Evolutionary conservation across 2,888 invertebrate genomes (phyloP).

Genomic region (Dynastes tityus): DNA sequence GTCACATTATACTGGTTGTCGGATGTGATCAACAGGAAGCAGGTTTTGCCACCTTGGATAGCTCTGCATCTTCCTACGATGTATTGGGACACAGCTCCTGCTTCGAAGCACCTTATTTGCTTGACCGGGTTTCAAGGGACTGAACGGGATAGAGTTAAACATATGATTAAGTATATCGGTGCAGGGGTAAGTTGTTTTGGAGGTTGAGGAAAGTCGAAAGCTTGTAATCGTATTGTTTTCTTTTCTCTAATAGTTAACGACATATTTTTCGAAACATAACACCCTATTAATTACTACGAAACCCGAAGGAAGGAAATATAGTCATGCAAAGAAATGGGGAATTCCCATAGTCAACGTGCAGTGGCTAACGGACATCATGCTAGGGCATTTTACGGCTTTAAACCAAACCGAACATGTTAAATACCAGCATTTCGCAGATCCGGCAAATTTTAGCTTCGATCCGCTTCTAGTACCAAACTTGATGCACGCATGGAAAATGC

Average conservation of each 20-base stretch:
- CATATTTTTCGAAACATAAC: slow-evolving; percentile 85
- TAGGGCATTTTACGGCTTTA: slow-evolving; percentile 89
- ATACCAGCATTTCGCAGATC: slow-evolving; percentile 87
- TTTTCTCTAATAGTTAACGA: slow-evolving; percentile 73
- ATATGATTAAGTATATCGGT: slow-evolving; percentile 89
- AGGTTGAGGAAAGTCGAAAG: not conserved
- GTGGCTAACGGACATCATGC: slow-evolving; percentile 93
- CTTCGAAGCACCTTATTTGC: slow-evolving; percentile 84
- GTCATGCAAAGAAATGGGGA: slow-evolving; percentile 93
- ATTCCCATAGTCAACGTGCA: slow-evolving; percentile 93
- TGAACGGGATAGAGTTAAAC: slow-evolving; percentile 85
- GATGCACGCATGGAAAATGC: slow-evolving; percentile 97
- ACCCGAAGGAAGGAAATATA: slow-evolving; percentile 89
- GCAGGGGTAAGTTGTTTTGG: slow-evolving; percentile 79
- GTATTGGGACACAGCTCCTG: slow-evolving; percentile 79
- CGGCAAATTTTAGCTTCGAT: slow-evolving; percentile 81
- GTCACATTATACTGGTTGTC: slow-evolving; percentile 93
- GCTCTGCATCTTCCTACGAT: slow-evolving; percentile 90
- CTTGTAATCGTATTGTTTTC: slow-evolving; percentile 27
- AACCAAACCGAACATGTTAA: slow-evolving; percentile 87
- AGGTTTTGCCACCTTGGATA: slow-evolving; percentile 93
- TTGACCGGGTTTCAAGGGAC: slow-evolving; percentile 93
- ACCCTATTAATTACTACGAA: slow-evolving; percentile 85
- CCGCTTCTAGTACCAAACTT: slow-evolving; percentile 89
- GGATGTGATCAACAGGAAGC: slow-evolving; percentile 89